Conservation (phyloP, 2,888 invertebrate genomes). For the Orthonevra nobilis region DNA sequence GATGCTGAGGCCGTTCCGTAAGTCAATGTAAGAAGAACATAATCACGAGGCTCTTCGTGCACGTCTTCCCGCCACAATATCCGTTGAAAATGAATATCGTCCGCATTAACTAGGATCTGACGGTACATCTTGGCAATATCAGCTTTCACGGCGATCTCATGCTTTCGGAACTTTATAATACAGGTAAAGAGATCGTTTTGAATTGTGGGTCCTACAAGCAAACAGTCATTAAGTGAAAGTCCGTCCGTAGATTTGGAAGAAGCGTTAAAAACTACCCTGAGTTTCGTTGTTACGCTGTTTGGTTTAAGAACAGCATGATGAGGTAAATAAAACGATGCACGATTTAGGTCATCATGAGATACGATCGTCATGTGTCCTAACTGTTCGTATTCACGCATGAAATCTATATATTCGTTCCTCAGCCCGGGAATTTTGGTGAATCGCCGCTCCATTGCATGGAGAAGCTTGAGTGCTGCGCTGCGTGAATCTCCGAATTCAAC, state of each 20-base stretch:
- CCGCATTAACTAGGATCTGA: background rate
- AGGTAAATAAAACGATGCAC: slow-evolving; percentile 8
- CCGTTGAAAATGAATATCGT: slow-evolving; percentile 17
- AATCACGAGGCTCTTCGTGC: slow-evolving; percentile 15
- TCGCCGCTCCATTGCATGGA: background rate
- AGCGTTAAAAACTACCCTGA: slow-evolving; percentile 12
- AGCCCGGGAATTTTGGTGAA: background rate
- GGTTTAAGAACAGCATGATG: slow-evolving; percentile 5
- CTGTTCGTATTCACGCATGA: background rate
- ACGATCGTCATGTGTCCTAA: slow-evolving; percentile 5
- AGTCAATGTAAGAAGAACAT: slow-evolving; percentile 5
- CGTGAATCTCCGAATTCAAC: background rate
- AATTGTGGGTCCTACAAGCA: slow-evolving; percentile 12
- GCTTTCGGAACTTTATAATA: slow-evolving; percentile 9
- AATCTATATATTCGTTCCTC: background rate
- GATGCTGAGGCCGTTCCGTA: slow-evolving; percentile 25
- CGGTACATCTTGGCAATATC: slow-evolving; percentile 40
- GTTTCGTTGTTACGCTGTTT: background rate
- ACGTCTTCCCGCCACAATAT: slow-evolving; percentile 25
- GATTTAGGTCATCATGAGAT: background rate
- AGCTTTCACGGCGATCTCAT: slow-evolving; percentile 23
- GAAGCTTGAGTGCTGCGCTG: background rate
- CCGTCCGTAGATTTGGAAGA: slow-evolving; percentile 17
- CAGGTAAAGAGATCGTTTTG: slow-evolving; percentile 1
- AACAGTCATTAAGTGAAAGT: slow-evolving; percentile 8